Conservation (phyloP, 2,888 invertebrate genomes). For the Phalera bucephala region DNA sequence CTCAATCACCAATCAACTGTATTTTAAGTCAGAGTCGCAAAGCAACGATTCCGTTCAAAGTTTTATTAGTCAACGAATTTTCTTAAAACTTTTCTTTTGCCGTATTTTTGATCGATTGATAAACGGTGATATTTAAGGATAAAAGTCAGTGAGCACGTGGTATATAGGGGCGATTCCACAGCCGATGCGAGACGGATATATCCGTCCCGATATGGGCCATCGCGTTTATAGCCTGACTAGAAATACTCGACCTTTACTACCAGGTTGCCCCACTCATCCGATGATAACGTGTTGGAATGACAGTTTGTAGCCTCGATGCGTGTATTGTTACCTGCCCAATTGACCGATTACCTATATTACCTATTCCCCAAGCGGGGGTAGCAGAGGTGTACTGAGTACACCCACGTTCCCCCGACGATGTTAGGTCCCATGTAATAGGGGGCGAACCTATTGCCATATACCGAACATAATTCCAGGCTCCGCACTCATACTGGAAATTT, state of each 20-base stretch:
- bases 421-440: too few relatives aligned
- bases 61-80: neutral
- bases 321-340: too few relatives aligned
- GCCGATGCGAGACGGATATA: conserved; percentile 41
- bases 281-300: neutral
- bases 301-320: neutral
- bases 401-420: too few relatives aligned
- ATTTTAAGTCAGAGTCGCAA: conserved; percentile 9
- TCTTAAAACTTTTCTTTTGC: conserved; percentile 11
- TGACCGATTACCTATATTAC: neutral
- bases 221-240: conserved; percentile 39
- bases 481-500: too few relatives aligned
- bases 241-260: conserved; percentile 32
- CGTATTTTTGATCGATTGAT: conserved; percentile 30
- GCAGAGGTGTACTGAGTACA: too few relatives aligned
- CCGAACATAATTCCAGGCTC: too few relatives aligned
- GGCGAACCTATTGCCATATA: too few relatives aligned
- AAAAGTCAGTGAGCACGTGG: conserved; percentile 26
- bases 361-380: too few relatives aligned
- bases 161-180: conserved; percentile 17
- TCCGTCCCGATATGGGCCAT: conserved; percentile 38
- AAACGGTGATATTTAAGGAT: conserved; percentile 23
- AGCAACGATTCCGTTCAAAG: neutral
- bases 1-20: too few relatives aligned
- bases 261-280: conserved; percentile 8